A percentile compares a stretch with the other conserved stretches of the same genome.
Conservation (phyloP, 1,140 invertebrate species). For the Aphelenchoides avenae region DNA sequence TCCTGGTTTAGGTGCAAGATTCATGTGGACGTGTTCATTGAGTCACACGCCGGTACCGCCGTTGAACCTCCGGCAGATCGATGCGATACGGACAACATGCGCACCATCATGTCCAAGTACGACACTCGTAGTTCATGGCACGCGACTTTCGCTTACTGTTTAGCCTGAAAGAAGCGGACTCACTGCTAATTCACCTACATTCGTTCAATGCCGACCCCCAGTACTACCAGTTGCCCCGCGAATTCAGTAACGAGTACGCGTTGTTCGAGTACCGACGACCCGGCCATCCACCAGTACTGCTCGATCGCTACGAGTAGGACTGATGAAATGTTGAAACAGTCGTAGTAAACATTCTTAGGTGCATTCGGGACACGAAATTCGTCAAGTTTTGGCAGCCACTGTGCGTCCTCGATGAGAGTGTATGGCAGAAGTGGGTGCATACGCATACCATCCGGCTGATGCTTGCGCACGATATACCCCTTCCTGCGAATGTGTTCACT, state of each 20-base stretch:
- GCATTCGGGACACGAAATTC: constrained; percentile 28
- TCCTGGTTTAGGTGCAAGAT: constrained; percentile 36
- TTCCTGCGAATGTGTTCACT: constrained; percentile 35
- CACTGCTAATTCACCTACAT: constrained; percentile 31
- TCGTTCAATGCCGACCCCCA: constrained; percentile 27
- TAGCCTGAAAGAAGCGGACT: constrained; percentile 25
- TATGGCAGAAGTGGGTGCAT: constrained; percentile 45
- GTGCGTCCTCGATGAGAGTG: constrained; percentile 23
- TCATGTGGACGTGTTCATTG: constrained; percentile 31
- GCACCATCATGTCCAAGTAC: not conserved
- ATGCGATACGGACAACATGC: constrained; percentile 1
- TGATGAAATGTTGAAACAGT: constrained; percentile 13
- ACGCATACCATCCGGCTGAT: constrained; percentile 34
- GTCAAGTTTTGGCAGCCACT: constrained; percentile 37
- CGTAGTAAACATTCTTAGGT: constrained; percentile 22
- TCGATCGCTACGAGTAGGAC: constrained; percentile 24
- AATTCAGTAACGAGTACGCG: constrained; percentile 22
- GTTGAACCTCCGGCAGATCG: not conserved
- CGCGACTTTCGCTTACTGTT: not conserved
- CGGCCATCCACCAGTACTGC: constrained; percentile 16
- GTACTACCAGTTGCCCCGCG: constrained; percentile 33
- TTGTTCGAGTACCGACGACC: constrained; percentile 22
- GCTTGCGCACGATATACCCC: constrained; percentile 30
- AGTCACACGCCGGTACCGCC: not conserved
- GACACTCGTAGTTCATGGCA: not conserved